Percentiles rank a stretch among this genome's conserved stretches.
Evolutionary conservation across 2,113 vertebrate genomes (phyloP).

Genomic region (Collichthys lucidus): DNA sequence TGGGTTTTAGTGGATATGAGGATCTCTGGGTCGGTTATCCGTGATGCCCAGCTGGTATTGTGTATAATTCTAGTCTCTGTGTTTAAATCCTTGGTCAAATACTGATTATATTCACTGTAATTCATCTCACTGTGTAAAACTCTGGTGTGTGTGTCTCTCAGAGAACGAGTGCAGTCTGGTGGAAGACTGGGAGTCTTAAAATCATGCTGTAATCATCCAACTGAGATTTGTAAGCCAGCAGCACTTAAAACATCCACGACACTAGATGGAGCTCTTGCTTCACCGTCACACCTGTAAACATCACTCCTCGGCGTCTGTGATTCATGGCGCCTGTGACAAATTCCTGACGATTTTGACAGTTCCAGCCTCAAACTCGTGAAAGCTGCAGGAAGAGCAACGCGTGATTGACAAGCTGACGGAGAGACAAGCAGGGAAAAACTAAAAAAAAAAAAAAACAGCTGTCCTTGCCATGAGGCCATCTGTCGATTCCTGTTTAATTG

Average conservation of each 20-base stretch:
- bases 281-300: conserved; percentile 1
- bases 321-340: conserved; percentile 46
- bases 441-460: conserved; percentile 58
- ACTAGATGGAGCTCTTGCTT: conserved; percentile 78
- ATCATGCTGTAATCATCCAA: neutral
- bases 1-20: neutral
- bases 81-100: neutral
- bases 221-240: neutral
- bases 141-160: too few relatives aligned
- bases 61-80: neutral
- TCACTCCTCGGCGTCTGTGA: conserved; percentile 9
- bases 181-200: neutral
- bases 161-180: neutral
- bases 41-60: neutral
- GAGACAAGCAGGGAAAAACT: conserved; percentile 63
- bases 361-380: conserved; percentile 44
- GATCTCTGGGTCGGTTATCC: neutral
- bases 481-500: conserved; percentile 69
- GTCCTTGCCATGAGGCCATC: conserved; percentile 68
- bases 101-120: neutral
- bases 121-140: neutral
- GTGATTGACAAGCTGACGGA: conserved; percentile 73
- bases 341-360: conserved; percentile 65
- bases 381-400: conserved; percentile 37
- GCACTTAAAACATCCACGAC: conserved; percentile 17